Conservation (phyloP, 2,113 vertebrate species). For the Otocyon megalotis region DNA sequence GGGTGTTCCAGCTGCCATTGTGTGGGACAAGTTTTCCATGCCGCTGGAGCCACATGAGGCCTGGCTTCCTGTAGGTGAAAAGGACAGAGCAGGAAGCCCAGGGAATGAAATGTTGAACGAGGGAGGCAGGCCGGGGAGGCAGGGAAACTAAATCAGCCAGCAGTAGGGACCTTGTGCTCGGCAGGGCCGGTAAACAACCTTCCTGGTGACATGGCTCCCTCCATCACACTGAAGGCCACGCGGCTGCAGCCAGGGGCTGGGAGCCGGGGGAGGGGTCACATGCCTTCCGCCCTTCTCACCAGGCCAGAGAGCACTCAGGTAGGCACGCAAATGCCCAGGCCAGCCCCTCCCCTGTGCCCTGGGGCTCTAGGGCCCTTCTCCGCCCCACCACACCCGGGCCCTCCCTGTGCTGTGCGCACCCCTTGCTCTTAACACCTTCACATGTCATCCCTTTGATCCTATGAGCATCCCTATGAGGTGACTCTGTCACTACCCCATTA, state of each 20-base stretch:
- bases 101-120: neutral
- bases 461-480: fast-evolving
- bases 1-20: neutral
- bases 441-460: fast-evolving
- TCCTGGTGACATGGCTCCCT: neutral
- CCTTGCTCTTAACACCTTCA: too few relatives aligned
- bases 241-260: fast-evolving
- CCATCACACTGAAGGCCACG: conserved; percentile 59
- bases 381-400: too few relatives aligned
- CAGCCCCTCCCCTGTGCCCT: neutral
- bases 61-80: conserved; percentile 39
- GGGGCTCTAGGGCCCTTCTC: neutral
- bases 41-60: fast-evolving
- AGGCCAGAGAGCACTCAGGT: neutral
- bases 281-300: fast-evolving
- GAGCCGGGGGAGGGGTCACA: neutral
- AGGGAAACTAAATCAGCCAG: conserved; percentile 49
- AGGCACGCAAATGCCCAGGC: neutral
- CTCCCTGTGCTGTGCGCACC: neutral
- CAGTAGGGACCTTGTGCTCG: neutral
- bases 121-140: neutral
- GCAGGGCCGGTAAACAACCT: conserved; percentile 32
- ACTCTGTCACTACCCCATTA: neutral
- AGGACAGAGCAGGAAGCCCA: neutral
- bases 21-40: too few relatives aligned